phyloP scores from a whole-genome alignment of 2,113 vertebrate species.

The Hippocampus abdominalis region DNA sequence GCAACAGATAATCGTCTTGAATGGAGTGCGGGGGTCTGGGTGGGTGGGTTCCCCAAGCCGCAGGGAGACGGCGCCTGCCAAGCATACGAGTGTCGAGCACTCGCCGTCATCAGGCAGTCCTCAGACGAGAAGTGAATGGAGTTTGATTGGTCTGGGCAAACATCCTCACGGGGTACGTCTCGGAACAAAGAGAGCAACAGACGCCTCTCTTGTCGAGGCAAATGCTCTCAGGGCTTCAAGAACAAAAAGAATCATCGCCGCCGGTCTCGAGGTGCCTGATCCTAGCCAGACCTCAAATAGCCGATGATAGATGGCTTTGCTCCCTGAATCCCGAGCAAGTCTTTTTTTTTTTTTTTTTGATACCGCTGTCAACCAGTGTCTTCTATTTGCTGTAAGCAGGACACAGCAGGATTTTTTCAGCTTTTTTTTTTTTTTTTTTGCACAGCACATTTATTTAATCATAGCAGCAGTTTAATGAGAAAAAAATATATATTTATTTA shows the following conservation, averaged over 20 bases:
- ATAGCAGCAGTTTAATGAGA: not conserved
- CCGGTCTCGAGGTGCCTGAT: conserved; percentile 32
- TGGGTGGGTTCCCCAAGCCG: conserved; percentile 33
- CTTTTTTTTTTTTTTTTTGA: not conserved
- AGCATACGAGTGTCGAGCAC: conserved; percentile 11
- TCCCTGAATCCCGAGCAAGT: conserved; percentile 24
- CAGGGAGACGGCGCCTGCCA: conserved; percentile 30
- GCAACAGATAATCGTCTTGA: conserved; percentile 51
- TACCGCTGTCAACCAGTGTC: not conserved
- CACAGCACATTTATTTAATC: conserved; percentile 25
- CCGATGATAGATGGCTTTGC: conserved; percentile 33
- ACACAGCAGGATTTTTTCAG: not conserved
- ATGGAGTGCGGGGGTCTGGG: conserved; percentile 30
- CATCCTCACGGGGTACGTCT: conserved; percentile 51
- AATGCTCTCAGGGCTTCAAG: conserved; percentile 40
- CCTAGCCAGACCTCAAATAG: conserved; percentile 24
- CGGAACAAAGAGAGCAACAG: conserved; percentile 52
- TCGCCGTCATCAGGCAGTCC: conserved; percentile 7
- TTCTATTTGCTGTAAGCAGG: not conserved
- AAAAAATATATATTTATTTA: not conserved
- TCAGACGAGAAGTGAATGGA: conserved; percentile 36
- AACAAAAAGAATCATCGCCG: conserved; percentile 24
- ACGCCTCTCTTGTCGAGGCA: conserved; percentile 39
- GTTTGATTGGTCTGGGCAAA: conserved; percentile 65
- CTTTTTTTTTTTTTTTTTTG: not conserved